Evolutionary conservation across 2,888 invertebrate genomes (phyloP).

Genomic region (Caenorhabditis panamensis): DNA sequence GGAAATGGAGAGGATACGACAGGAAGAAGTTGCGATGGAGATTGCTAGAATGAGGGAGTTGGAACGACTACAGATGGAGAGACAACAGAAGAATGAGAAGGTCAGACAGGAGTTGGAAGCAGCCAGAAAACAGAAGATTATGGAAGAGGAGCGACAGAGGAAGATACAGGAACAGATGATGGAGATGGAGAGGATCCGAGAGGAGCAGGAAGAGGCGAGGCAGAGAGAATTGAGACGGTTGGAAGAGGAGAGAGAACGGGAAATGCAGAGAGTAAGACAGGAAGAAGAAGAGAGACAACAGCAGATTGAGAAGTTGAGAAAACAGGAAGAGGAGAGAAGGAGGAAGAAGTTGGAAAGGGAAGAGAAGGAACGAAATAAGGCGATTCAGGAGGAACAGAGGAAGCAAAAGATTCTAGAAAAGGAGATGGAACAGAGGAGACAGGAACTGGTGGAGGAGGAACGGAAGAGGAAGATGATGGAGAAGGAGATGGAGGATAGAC

Average conservation of each 20-base stretch:
- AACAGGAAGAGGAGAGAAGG: constrained; percentile 45
- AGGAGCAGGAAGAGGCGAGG: constrained; percentile 42
- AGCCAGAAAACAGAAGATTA: constrained; percentile 33
- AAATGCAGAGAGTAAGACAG: constrained; percentile 48
- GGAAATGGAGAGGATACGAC: constrained; percentile 44
- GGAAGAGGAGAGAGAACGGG: constrained; percentile 55
- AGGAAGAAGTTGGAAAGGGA: constrained; percentile 40
- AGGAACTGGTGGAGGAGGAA: constrained; percentile 30
- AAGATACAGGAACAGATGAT: constrained; percentile 42
- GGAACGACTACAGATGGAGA: constrained; percentile 46
- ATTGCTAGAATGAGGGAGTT: constrained; percentile 42
- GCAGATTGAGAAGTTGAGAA: constrained; percentile 41
- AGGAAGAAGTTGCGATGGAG: constrained; percentile 40
- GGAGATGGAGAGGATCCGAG: constrained; percentile 45
- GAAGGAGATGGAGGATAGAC: constrained; percentile 44
- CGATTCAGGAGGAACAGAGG: constrained; percentile 31
- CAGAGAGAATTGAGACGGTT: constrained; percentile 43
- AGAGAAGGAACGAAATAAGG: constrained; percentile 23
- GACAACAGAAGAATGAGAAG: constrained; percentile 50
- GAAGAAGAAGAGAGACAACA: constrained; percentile 45
- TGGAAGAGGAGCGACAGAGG: constrained; percentile 36
- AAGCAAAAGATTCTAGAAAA: constrained; percentile 24
- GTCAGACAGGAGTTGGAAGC: constrained; percentile 47
- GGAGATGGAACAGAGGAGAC: constrained; percentile 25
- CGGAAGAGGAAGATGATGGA: constrained; percentile 37